Evolutionary conservation across 2,113 vertebrate genomes (phyloP).

Genomic region (Heterocephalus glaber): DNA sequence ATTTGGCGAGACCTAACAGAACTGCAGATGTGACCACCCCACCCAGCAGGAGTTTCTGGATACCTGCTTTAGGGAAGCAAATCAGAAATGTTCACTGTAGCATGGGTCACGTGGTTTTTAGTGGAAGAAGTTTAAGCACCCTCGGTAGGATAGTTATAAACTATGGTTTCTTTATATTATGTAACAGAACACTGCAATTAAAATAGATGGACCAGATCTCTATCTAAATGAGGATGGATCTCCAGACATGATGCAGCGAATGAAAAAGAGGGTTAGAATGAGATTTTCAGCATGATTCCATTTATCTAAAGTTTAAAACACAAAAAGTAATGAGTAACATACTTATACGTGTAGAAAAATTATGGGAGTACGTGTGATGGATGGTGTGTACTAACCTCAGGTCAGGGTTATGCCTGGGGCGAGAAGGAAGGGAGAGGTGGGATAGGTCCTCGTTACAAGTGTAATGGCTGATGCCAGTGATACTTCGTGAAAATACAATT

Average conservation of each 20-base stretch:
- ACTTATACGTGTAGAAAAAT: not conserved
- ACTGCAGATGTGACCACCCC: not conserved
- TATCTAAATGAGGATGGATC: not conserved
- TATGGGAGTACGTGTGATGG: accelerated
- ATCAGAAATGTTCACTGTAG: not conserved
- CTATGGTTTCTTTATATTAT: too few species aligned
- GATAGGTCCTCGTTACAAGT: not conserved
- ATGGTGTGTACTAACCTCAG: not conserved
- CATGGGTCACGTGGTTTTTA: not conserved
- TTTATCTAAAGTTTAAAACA: not conserved
- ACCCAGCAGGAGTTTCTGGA: not conserved
- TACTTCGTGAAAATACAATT: not conserved
- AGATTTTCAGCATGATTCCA: not conserved
- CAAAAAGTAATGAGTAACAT: not conserved
- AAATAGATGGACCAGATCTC: not conserved
- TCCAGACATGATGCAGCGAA: not conserved
- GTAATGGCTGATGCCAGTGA: not conserved
- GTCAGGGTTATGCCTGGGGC: not conserved
- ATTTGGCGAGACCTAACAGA: not conserved
- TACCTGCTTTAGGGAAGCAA: not conserved
- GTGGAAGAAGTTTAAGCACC: not conserved
- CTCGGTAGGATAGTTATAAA: not conserved
- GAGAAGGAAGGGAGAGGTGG: not conserved
- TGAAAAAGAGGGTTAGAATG: not conserved
- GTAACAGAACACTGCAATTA: not conserved